phyloP scores from a whole-genome alignment of 2,888 invertebrate species.

The Trachelus tabidus region DNA sequence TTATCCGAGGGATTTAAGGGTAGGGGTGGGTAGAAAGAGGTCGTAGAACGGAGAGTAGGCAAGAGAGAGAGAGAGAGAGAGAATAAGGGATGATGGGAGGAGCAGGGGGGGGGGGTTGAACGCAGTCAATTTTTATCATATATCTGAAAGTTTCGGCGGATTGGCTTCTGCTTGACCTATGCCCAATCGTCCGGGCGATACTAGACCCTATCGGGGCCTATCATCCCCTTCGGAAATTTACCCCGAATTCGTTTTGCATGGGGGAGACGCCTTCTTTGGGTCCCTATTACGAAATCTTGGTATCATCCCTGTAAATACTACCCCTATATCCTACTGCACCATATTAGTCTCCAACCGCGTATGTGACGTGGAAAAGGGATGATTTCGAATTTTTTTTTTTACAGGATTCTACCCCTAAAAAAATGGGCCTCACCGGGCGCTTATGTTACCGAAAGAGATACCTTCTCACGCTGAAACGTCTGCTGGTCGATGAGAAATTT shows the following conservation, averaged over 20 bases:
- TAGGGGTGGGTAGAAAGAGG: not conserved
- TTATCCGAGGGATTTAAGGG: slow-evolving; percentile 56
- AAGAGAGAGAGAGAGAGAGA: no score
- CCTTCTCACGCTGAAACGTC: not conserved
- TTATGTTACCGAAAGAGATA: not conserved
- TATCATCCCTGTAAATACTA: not conserved
- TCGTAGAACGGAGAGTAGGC: not conserved
- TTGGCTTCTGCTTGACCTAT: slow-evolving; percentile 64
- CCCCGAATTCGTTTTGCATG: slow-evolving; percentile 16
- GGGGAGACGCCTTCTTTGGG: not conserved
- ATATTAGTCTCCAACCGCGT: not conserved
- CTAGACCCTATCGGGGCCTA: slow-evolving; percentile 48
- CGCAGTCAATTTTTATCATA: slow-evolving; percentile 63
- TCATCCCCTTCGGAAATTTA: slow-evolving; percentile 20
- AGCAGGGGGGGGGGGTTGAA: slow-evolving; percentile 26
- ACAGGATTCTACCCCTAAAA: not conserved
- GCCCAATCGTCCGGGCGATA: slow-evolving; percentile 62
- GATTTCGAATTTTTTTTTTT: not conserved
- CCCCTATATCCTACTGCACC: not conserved
- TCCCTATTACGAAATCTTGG: not conserved
- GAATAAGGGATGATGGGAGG: not conserved
- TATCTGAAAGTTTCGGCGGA: slow-evolving; percentile 57
- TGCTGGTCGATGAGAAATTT: not conserved
- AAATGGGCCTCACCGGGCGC: not conserved
- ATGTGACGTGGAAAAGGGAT: not conserved